Conservation (phyloP, 2,113 vertebrate species). For the Serinus canaria region DNA sequence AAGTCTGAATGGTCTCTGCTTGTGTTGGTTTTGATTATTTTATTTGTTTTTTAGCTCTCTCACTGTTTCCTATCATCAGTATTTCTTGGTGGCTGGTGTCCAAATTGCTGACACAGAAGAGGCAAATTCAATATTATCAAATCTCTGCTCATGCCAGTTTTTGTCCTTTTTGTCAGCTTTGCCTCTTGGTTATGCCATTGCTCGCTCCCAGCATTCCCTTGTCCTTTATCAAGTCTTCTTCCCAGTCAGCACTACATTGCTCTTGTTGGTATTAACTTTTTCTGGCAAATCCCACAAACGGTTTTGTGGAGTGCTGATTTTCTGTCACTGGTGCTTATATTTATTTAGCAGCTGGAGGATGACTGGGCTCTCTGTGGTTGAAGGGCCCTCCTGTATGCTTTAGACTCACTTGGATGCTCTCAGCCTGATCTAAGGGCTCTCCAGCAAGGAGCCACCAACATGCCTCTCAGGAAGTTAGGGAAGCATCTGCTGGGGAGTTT, state of each 20-base stretch:
- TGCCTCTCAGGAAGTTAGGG: background rate
- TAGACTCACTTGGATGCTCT: conserved; percentile 21
- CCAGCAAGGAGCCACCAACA: background rate
- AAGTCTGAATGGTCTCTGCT: background rate
- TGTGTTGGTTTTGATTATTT: background rate
- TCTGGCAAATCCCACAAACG: background rate
- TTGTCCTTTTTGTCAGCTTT: background rate
- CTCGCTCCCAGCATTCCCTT: background rate
- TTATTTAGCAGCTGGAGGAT: conserved; percentile 45
- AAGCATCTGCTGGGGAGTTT: background rate
- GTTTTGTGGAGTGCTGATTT: background rate
- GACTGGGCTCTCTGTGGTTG: background rate
- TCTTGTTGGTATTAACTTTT: background rate
- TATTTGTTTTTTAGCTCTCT: background rate
- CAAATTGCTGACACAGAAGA: background rate
- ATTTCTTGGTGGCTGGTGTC: background rate
- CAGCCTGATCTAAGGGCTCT: conserved; percentile 31
- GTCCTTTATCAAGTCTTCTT: background rate
- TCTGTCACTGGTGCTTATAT: background rate
- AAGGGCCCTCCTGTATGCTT: conserved; percentile 44
- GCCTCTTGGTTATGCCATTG: background rate
- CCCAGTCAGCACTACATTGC: background rate
- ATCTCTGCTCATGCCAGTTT: background rate
- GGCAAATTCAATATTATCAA: background rate
- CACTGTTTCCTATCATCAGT: background rate